phyloP scores from a whole-genome alignment of 2,797 vertebrate genomes.

The Eospalax fontanierii region DNA sequence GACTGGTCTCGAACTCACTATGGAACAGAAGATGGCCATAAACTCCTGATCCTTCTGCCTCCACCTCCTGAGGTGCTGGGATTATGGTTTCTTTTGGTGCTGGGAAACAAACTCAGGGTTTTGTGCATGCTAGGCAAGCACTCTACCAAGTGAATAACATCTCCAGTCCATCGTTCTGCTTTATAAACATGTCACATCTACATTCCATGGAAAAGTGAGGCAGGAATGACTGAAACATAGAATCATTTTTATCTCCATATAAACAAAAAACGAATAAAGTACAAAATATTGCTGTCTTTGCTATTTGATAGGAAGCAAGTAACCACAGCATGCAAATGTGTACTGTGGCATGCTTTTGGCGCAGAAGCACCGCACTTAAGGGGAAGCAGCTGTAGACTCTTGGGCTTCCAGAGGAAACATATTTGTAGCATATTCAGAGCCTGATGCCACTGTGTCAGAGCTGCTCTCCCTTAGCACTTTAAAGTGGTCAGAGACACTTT shows the following conservation, averaged over 20 bases:
- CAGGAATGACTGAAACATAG: not conserved
- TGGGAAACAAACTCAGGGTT: not conserved
- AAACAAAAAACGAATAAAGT: conserved; percentile 62
- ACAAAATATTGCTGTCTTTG: conserved; percentile 27
- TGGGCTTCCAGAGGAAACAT: not conserved
- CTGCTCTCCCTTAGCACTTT: not conserved
- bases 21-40: too few relatives aligned
- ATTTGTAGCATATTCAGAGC: not conserved
- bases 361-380: not conserved
- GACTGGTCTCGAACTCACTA: too few relatives aligned
- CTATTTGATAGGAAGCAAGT: conserved; percentile 34
- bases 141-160: not conserved
- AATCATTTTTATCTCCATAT: conserved; percentile 49
- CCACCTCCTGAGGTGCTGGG: not conserved
- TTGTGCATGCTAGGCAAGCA: not conserved
- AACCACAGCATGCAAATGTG: conserved; percentile 41
- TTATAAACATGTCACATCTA: conserved; percentile 41
- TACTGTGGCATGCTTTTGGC: not conserved
- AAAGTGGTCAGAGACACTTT: not conserved
- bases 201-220: not conserved
- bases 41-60: not conserved
- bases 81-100: not conserved
- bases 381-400: not conserved
- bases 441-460: not conserved
- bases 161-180: not conserved